A percentile compares a stretch with the other conserved stretches of the same genome.
Evolutionary conservation across 2,797 vertebrate species (phyloP).

Genomic region (Cryptoprocta ferox): DNA sequence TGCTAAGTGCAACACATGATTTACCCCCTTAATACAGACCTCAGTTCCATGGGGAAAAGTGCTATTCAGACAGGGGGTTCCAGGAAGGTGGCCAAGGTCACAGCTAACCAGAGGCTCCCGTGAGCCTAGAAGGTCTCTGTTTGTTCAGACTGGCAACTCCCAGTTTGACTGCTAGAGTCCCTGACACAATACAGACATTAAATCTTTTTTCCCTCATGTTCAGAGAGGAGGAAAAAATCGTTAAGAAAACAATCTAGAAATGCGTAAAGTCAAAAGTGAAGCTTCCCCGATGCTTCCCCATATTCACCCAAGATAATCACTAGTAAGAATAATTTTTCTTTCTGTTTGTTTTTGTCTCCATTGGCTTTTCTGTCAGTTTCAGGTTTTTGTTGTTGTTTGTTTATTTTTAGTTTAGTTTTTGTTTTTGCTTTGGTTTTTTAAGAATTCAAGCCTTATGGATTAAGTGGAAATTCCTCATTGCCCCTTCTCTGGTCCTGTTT

Average conservation of each 20-base stretch:
- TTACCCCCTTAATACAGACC: not conserved
- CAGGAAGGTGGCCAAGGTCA: not conserved
- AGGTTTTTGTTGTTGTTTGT: not conserved
- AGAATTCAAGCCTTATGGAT: not conserved
- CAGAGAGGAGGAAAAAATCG: not conserved
- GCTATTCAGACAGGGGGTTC: too few relatives aligned
- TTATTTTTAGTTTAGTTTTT: not conserved
- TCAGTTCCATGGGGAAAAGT: not conserved
- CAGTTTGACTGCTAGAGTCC: not conserved
- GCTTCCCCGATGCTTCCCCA: not conserved
- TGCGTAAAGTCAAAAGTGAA: constrained; percentile 3
- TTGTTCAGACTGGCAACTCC: not conserved
- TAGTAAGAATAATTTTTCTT: not conserved
- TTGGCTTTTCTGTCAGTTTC: not conserved
- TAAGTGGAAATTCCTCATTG: not conserved
- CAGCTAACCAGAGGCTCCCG: not conserved
- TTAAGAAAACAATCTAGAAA: not conserved
- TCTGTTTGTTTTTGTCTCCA: not conserved
- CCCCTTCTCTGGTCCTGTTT: not conserved
- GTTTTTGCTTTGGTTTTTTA: not conserved
- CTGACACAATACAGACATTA: not conserved
- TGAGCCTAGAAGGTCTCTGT: not conserved
- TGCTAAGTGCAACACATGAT: not conserved
- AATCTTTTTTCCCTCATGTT: not conserved
- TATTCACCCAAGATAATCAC: not conserved